Evolutionary conservation across 2,888 invertebrate species (phyloP).

Genomic region (Plebejus anna): DNA sequence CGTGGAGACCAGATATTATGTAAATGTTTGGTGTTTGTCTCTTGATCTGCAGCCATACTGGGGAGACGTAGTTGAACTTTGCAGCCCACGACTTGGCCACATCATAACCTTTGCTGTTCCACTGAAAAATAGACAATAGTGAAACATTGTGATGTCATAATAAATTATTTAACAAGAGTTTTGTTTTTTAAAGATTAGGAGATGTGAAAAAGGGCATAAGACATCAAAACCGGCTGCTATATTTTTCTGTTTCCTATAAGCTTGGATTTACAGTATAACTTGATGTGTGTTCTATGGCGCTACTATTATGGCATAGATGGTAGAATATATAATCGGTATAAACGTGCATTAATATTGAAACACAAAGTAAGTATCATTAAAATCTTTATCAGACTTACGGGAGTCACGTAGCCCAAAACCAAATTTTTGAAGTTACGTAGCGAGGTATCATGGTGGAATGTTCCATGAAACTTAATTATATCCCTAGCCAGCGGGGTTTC

Average conservation of each 20-base stretch:
- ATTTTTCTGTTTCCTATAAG: neutral
- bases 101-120: slow-evolving; percentile 97
- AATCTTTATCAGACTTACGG: slow-evolving; percentile 70
- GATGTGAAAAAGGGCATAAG: neutral
- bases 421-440: slow-evolving; percentile 84
- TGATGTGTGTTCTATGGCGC: neutral
- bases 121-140: slow-evolving; percentile 79
- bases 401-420: slow-evolving; percentile 95
- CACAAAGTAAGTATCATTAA: neutral
- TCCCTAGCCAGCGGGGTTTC: slow-evolving; percentile 84
- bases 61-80: slow-evolving; percentile 94
- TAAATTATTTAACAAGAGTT: neutral
- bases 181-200: neutral
- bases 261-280: neutral
- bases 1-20: slow-evolving; percentile 86
- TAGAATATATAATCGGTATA: neutral
- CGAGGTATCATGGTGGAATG: slow-evolving; percentile 85
- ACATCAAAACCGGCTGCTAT: neutral
- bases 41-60: slow-evolving; percentile 95
- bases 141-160: neutral
- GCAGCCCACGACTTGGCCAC: slow-evolving; percentile 92
- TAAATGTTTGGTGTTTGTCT: slow-evolving; percentile 82
- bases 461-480: slow-evolving; percentile 87
- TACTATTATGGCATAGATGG: neutral
- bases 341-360: neutral